Evolutionary conservation across 2,797 vertebrate genomes (phyloP).

Genomic region (Selene dorsalis): DNA sequence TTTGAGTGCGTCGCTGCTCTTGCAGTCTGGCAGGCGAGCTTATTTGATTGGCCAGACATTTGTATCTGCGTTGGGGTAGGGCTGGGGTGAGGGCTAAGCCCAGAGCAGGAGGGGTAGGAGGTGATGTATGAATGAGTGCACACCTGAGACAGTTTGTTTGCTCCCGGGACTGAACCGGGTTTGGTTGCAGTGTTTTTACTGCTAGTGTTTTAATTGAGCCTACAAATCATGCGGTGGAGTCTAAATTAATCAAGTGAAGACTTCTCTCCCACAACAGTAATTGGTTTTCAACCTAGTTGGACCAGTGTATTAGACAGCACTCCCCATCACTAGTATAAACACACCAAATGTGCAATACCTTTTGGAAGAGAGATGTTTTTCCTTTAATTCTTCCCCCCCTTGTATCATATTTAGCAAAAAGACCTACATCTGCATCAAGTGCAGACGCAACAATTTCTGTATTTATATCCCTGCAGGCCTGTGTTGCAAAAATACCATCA

Average conservation of each 20-base stretch:
- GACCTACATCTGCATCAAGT: not conserved
- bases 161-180: too few species aligned
- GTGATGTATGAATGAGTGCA: too few species aligned
- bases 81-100: too few species aligned
- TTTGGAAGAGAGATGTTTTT: not conserved
- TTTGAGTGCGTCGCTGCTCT: not conserved
- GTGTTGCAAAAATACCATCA: conserved; percentile 26
- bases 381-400: not conserved
- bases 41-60: conserved; percentile 20
- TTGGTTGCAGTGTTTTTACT: too few species aligned
- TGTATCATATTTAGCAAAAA: not conserved
- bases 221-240: too few species aligned
- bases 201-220: too few species aligned
- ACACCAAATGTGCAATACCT: not conserved
- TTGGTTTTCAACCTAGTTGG: not conserved
- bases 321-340: not conserved
- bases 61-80: too few species aligned
- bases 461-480: conserved; percentile 5
- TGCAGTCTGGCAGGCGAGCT: conserved; percentile 10
- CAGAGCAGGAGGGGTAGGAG: not conserved
- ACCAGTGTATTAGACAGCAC: not conserved
- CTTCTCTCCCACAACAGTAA: not conserved
- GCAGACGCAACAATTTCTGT: not conserved
- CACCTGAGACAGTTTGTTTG: too few species aligned
- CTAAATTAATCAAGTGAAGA: not conserved